Evolutionary conservation across 2,113 vertebrate genomes (phyloP).

Genomic region (Pomatorhinus ruficollis): DNA sequence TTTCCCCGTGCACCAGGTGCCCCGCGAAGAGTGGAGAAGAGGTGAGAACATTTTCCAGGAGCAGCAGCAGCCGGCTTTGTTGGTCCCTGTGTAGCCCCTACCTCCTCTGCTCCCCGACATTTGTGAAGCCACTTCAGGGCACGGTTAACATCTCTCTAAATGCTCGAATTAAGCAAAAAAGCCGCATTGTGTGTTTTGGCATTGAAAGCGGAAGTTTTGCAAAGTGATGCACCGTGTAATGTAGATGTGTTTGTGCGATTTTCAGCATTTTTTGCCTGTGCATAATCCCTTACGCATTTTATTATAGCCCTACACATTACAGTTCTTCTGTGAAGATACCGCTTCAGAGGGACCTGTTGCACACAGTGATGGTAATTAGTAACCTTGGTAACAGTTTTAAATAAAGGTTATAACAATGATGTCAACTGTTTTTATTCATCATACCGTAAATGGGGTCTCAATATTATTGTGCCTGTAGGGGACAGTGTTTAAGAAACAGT

Average conservation of each 20-base stretch:
- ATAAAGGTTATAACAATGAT: conserved; percentile 89
- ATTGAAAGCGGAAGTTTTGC: not conserved
- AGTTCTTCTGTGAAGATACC: conserved; percentile 83
- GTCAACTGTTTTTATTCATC: conserved; percentile 81
- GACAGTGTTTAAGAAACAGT: conserved; percentile 47
- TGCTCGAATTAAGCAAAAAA: conserved; percentile 16
- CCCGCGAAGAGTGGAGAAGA: not conserved
- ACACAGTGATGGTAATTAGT: conserved; percentile 92
- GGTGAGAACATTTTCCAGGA: not conserved
- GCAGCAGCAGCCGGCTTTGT: not conserved
- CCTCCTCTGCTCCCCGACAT: not conserved
- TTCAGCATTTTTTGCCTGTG: conserved; percentile 48
- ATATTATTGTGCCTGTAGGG: conserved; percentile 14
- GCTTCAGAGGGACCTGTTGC: conserved; percentile 92
- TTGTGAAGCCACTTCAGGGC: not conserved
- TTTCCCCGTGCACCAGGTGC: not conserved
- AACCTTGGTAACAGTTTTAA: conserved; percentile 96
- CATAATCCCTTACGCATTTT: conserved; percentile 75
- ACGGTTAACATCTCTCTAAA: not conserved
- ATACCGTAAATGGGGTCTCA: conserved; percentile 57
- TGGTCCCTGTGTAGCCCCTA: not conserved
- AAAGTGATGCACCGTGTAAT: not conserved
- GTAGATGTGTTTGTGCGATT: conserved; percentile 41
- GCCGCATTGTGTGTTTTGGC: not conserved
- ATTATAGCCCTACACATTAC: conserved; percentile 75